Base-by-base conservation (phyloP, 2,888 invertebrate genomes). In the Leptogaster cylindrica region DNA sequence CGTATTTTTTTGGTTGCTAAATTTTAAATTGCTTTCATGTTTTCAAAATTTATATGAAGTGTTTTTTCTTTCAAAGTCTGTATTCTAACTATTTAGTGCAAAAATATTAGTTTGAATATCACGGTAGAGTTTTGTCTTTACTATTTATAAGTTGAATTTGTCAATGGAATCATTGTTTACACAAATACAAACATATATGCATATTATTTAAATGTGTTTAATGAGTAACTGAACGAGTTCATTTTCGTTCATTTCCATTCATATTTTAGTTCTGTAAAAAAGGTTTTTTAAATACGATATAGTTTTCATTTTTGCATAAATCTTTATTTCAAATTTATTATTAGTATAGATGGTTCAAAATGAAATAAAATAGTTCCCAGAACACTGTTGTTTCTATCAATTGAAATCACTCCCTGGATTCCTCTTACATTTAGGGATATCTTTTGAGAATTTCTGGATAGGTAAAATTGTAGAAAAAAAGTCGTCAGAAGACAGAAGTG, bases 231-330 rank as follows among this genome's bases (percentile, higher is more conserved):
- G 31, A 14, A 31, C 16, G n/a, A 25, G 20, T 31, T 55, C 51
- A 50, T 8, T 39, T 55, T 39, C 20, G 14, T 67, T 63, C 36
- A 36, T 58, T 33, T 28, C 25, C 14, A 33, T 52, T 55, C 7
- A 39, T 39, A 36, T 58, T 58, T 58, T 66, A 66, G 27, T 65
- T 68, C 66, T 68, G 68, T 68, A 66, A 63, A 51, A 66, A n/a
- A n/a, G n/a, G 66, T 66, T 68, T 68, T 66, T 68, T 68, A 68
- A 68, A 66, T 68, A 68, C 68, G 68, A 68, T 68, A 68, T 68
- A 55, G 68, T 68, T 64, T 68, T 51, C 20, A 18, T 28, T 46
- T 48, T 44, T 63, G 55, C 23, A 39, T 58, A 58, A 39, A 25
- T 58, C 55, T 58, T 50, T 58, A 58, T 36, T 33, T 39, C 39